These are phyloP conservation scores for Hippocampus barbouri DNA, from an alignment of 2,113 vertebrate species.

Conservation along the genomic window DNA sequence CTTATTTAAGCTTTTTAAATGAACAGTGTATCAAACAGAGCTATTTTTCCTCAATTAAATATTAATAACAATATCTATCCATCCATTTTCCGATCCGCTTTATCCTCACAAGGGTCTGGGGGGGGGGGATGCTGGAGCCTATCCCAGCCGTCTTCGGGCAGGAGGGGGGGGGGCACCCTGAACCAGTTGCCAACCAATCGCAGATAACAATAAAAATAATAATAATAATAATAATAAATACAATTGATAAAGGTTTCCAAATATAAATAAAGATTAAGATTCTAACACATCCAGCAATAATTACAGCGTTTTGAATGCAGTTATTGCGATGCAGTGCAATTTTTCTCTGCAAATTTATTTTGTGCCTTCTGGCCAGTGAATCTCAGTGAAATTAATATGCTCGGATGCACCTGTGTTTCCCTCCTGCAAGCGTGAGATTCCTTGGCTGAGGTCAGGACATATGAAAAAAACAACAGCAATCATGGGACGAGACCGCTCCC, in stretches of 20 bases:
- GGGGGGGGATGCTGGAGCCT: too few species aligned
- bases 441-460: not conserved
- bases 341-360: not conserved
- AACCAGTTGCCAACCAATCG: too few species aligned
- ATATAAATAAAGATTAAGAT: not conserved
- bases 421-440: not conserved
- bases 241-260: not conserved
- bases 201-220: not conserved
- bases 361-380: not conserved
- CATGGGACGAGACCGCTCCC: not conserved
- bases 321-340: not conserved
- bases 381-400: slow-evolving; percentile 2
- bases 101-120: too few species aligned
- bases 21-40: not conserved
- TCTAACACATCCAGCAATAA: not conserved
- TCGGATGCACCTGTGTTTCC: not conserved
- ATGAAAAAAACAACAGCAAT: not conserved
- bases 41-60: not conserved
- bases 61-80: too few species aligned
- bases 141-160: too few species aligned
- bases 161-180: too few species aligned
- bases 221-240: not conserved
- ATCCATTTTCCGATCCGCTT: too few species aligned
- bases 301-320: not conserved
- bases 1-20: too few species aligned